Evolutionary conservation across 1,140 invertebrate genomes (phyloP), one percentile per base, ranked within the genome.

Genomic region (Zaprionus davidi): DNA sequence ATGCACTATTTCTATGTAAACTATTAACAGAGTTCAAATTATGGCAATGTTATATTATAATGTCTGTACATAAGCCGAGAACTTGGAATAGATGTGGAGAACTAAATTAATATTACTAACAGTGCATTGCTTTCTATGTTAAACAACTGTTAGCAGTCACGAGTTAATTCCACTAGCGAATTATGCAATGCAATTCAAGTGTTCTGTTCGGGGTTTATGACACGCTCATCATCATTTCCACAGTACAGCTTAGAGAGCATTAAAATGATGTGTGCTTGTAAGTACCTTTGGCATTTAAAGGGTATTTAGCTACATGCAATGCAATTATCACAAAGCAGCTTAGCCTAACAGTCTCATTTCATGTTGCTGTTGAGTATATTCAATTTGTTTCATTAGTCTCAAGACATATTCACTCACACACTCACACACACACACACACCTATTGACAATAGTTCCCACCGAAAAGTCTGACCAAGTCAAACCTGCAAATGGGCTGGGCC

Each of bases 361-460:
- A 49, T 3, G 17, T 53, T 36, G 13, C 15, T 15, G 38, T 64
- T 64, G 62, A 51, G 11, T 34, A 34, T 64, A 24, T 24, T 36
- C 13, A 20, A 22, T 20, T 12, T 20, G 46, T n/a, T 49, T 49
- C 2, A 49, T 22, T 20, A 31, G 59, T 49, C 22, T 22, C 20
- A 36, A 22, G 36, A 20, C n/a, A 9, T 15, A 12, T 12, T 9
- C 2, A 20, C 31, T 20, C 31, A 22, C 28, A 22, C n/a, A 17
- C 28, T 36, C 55, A 69, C 22, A n/a, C 24, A 24, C 24, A 66
- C 34, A 57, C 26, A 24, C 15, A n/a, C n/a, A 24, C 49, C 36
- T 41, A 51, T 12, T 51, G 6, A 58, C 46, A 59, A 67, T 51
- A 65, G 58, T 73, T 73, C 57, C 41, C 57, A 62, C 36, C 59